Percentiles rank a stretch among this genome's conserved stretches.
These are phyloP conservation scores for Lagorchestes hirsutus DNA, from an alignment of 2,797 vertebrate species.

Conservation along the genomic window DNA sequence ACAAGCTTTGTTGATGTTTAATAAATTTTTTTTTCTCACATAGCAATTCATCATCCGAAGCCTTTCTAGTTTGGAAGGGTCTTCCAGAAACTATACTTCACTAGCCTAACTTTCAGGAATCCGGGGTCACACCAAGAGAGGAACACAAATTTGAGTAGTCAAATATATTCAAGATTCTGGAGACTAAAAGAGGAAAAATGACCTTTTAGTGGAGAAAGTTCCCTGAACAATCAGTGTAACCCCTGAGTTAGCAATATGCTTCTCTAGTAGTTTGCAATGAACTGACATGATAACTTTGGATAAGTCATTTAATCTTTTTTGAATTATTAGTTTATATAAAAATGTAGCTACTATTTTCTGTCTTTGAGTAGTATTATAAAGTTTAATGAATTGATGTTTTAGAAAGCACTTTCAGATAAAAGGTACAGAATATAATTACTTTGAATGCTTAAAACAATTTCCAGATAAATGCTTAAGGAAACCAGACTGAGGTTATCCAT, in stretches of 20 bases:
- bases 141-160: not conserved
- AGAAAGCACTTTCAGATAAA: constrained; percentile 22
- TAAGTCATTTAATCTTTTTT: not conserved
- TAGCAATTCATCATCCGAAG: not conserved
- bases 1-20: not conserved
- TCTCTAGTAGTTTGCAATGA: not conserved
- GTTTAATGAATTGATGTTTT: constrained; percentile 30
- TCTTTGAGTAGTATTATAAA: not conserved
- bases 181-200: too few species aligned
- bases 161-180: not conserved
- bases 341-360: not conserved
- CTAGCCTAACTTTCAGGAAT: not conserved
- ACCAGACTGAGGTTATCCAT: not conserved
- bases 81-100: not conserved
- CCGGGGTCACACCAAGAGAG: not conserved
- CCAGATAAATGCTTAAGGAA: constrained; percentile 34
- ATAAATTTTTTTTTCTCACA: not conserved
- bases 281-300: not conserved
- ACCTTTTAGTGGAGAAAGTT: not conserved
- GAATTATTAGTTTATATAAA: not conserved
- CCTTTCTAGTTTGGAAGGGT: not conserved
- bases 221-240: not conserved
- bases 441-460: constrained; percentile 43
- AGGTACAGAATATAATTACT: constrained; percentile 21
- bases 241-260: not conserved